Evolutionary conservation across 2,888 invertebrate species (phyloP).

Genomic region (Homarus gammarus): DNA sequence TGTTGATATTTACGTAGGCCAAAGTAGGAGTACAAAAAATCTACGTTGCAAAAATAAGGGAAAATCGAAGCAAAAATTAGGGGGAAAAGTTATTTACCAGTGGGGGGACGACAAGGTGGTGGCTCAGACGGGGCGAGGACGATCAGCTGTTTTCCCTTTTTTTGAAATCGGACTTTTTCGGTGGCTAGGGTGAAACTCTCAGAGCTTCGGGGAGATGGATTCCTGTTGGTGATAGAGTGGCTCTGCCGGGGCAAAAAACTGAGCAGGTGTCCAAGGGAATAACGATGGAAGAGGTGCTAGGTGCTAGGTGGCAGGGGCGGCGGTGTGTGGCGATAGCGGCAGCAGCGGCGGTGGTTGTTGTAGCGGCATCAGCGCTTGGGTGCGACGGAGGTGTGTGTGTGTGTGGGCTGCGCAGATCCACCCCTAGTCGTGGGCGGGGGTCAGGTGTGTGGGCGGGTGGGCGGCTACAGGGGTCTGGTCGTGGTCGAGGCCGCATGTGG

Average conservation of each 20-base stretch:
- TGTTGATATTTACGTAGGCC: constrained; percentile 31
- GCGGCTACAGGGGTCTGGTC: constrained; percentile 70
- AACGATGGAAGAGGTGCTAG: constrained; percentile 45
- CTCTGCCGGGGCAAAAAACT: constrained; percentile 16
- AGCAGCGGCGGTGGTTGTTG: constrained; percentile 29
- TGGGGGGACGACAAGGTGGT: constrained; percentile 34
- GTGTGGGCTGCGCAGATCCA: constrained; percentile 63
- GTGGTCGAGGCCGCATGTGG: constrained; percentile 74
- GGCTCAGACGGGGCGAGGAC: constrained; percentile 46
- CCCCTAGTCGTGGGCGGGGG: constrained; percentile 65
- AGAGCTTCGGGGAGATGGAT: constrained; percentile 26
- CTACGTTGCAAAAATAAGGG: constrained; percentile 27
- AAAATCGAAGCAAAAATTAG: constrained; percentile 51
- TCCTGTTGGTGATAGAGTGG: constrained; percentile 45
- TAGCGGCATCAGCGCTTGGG: constrained; percentile 51
- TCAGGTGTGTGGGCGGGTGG: constrained; percentile 67
- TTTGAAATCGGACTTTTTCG: constrained; percentile 24
- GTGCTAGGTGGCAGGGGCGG: constrained; percentile 27
- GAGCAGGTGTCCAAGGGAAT: constrained; percentile 46
- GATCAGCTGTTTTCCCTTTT: constrained; percentile 61
- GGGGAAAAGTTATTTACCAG: constrained; percentile 64
- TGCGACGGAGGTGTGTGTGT: constrained; percentile 61
- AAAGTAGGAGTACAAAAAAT: constrained; percentile 33
- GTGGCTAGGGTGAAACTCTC: constrained; percentile 29
- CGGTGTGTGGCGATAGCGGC: constrained; percentile 24